Percentiles rank a stretch among this genome's conserved stretches.
Conservation (phyloP, 2,797 vertebrate species). For the Nannoperca australis region DNA sequence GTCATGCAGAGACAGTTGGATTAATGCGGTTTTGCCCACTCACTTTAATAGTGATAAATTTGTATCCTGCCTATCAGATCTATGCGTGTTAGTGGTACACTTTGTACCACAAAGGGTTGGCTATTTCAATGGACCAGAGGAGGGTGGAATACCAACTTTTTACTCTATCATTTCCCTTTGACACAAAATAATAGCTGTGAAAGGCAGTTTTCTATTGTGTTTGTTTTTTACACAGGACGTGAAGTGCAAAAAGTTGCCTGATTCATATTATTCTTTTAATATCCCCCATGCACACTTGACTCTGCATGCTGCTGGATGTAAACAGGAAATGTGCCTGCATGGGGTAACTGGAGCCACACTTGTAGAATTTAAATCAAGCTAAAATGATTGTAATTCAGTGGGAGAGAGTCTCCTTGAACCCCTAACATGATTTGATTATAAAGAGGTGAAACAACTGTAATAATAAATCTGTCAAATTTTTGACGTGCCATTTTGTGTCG, state of each 20-base stretch:
- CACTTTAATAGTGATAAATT: conserved; percentile 65
- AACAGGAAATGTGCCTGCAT: conserved; percentile 61
- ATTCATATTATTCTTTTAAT: conserved; percentile 43
- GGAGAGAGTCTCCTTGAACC: conserved; percentile 76
- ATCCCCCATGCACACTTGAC: conserved; percentile 40
- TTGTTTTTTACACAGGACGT: conserved; percentile 31
- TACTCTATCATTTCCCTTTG: conserved; percentile 54
- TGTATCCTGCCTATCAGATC: conserved; percentile 55
- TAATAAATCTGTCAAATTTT: conserved; percentile 82
- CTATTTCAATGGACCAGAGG: conserved; percentile 17
- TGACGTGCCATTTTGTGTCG: conserved; percentile 71
- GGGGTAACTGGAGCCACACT: conserved; percentile 37
- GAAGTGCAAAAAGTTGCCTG: conserved; percentile 39
- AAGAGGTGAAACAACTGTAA: conserved; percentile 82
- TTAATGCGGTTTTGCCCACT: conserved; percentile 60
- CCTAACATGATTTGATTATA: conserved; percentile 74
- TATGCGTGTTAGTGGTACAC: conserved; percentile 33
- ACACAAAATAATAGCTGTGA: conserved; percentile 41
- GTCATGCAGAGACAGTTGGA: conserved; percentile 50
- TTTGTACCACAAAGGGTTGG: conserved; percentile 42
- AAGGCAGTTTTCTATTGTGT: conserved; percentile 38
- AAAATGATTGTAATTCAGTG: conserved; percentile 71
- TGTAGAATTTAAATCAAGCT: conserved; percentile 64
- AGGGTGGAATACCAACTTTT: conserved; percentile 34
- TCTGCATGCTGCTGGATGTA: conserved; percentile 45